These are phyloP conservation scores for Acropternis orthonyx DNA, from an alignment of 2,797 vertebrate species.

Conservation along the genomic window DNA sequence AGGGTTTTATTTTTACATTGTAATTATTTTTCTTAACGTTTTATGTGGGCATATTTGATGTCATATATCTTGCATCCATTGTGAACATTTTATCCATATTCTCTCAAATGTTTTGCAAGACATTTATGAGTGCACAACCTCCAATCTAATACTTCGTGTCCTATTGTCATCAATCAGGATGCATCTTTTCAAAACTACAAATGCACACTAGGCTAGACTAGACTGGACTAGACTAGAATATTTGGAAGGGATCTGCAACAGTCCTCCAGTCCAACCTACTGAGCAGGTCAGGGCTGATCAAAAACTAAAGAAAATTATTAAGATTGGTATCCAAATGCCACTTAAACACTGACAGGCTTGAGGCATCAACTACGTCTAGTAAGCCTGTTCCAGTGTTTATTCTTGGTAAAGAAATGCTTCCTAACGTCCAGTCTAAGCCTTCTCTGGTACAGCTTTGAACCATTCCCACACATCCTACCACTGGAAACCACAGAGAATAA, in stretches of 20 bases:
- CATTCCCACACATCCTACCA: neutral
- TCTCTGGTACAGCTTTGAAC: too few relatives aligned
- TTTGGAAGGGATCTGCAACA: neutral
- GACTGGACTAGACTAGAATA: too few relatives aligned
- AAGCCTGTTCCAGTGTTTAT: neutral
- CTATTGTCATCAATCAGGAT: neutral
- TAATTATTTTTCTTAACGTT: neutral
- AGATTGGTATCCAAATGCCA: rapidly evolving
- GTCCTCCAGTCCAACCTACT: neutral
- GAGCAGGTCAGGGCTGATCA: neutral
- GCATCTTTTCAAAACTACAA: neutral
- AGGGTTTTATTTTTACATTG: neutral
- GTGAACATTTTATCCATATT: neutral
- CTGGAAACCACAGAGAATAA: neutral
- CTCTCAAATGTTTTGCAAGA: neutral
- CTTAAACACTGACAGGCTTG: neutral
- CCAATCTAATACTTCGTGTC: neutral
- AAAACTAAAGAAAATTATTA: neutral
- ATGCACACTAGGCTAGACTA: neutral
- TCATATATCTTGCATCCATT: neutral
- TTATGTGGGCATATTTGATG: neutral
- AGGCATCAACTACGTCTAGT: neutral
- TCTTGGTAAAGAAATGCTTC: neutral
- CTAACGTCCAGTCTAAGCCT: neutral
- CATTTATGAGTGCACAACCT: neutral